These are phyloP conservation scores for Homalodisca vitripennis DNA, from an alignment of 1,140 invertebrate species.

Conservation along the genomic window DNA sequence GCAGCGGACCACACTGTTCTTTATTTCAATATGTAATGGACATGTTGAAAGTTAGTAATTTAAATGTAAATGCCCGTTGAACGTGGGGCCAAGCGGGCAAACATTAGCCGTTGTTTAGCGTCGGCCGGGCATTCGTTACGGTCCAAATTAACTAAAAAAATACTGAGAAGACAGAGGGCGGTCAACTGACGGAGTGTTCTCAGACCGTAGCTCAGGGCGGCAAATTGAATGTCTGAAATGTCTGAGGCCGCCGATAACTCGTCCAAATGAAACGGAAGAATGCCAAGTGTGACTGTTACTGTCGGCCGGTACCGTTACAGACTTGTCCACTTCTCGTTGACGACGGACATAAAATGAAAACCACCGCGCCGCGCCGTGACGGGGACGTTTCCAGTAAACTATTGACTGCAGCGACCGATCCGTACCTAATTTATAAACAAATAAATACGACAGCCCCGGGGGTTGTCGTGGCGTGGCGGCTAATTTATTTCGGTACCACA, in stretches of 20 bases:
- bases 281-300: not conserved
- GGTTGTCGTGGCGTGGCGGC: not conserved
- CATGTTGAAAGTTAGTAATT: conserved; percentile 16
- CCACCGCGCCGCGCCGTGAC: not conserved
- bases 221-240: conserved; percentile 19
- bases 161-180: not conserved
- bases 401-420: not conserved
- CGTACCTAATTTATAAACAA: conserved; percentile 4
- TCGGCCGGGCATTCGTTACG: not conserved
- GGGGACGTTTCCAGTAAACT: not conserved
- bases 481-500: not conserved
- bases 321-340: not conserved
- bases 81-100: not conserved
- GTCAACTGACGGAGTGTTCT: not conserved
- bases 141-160: conserved; percentile 13
- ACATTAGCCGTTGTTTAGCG: not conserved
- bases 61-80: conserved; percentile 17
- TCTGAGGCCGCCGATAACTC: conserved; percentile 4
- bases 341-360: no score
- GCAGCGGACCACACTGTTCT: not conserved
- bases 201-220: conserved; percentile 11
- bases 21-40: not conserved
- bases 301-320: not conserved
- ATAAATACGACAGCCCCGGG: not conserved
- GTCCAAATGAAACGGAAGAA: not conserved